Percentiles rank a stretch among this genome's conserved stretches.
Conservation (phyloP, 2,888 invertebrate genomes). For the Dromius quadrimaculatus region DNA sequence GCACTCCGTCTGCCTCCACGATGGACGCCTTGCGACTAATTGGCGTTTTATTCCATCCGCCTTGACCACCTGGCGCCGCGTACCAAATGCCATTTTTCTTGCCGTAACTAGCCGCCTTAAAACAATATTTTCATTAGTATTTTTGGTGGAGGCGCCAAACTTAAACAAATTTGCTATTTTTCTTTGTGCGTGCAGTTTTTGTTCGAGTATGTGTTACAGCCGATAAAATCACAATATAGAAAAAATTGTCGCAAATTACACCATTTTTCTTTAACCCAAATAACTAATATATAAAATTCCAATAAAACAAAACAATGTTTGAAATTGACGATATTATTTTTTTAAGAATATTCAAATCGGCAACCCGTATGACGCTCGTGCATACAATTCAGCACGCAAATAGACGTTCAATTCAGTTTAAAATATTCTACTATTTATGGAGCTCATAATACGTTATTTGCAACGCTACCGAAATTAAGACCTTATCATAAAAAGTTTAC, state of each 20-base stretch:
- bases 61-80: conserved; percentile 72
- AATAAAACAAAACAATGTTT: too few relatives aligned
- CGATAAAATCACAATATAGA: too few relatives aligned
- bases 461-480: not conserved
- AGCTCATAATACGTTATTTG: conserved; percentile 3
- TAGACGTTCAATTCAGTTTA: conserved; percentile 20
- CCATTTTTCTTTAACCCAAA: too few relatives aligned
- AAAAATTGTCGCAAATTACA: too few relatives aligned
- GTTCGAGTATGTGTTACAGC: too few relatives aligned
- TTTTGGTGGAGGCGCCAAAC: too few relatives aligned
- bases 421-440: conserved; percentile 7
- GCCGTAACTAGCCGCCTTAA: conserved; percentile 88
- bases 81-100: conserved; percentile 93
- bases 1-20: conserved; percentile 81
- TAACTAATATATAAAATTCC: too few relatives aligned
- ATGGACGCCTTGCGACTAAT: conserved; percentile 86
- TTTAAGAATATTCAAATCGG: conserved; percentile 12
- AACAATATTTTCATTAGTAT: conserved; percentile 43
- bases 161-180: too few relatives aligned
- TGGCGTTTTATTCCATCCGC: conserved; percentile 75
- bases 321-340: too few relatives aligned
- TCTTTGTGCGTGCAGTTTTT: too few relatives aligned
- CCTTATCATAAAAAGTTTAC: not conserved
- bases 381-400: conserved; percentile 1
- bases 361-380: not conserved